Evolutionary conservation across 2,113 vertebrate species (phyloP), one percentile per base, ranked within the genome.

Genomic region (Phasianus colchicus): DNA sequence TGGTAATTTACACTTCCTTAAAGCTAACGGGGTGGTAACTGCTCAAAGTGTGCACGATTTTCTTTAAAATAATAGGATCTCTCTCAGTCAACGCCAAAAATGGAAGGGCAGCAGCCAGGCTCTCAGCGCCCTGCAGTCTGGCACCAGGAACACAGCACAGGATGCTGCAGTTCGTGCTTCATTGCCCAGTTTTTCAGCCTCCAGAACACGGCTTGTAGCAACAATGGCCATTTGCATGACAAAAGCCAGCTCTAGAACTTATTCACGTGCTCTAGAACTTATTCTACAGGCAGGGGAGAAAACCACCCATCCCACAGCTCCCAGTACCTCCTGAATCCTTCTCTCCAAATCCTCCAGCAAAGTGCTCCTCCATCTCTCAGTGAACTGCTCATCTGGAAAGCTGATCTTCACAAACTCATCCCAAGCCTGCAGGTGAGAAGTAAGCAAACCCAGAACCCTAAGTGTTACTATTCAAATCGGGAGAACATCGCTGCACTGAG

Each of bases 261-360:
- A 5, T 50, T 19, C 64, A 29, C 0, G 0, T 29, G 61, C 19
- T 67, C 40, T 40, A 54, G 58, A 55, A 66, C 15, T 42, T 17
- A 5, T 13, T 43, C 47, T 30, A 40, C 24, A 22, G 34, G 71
- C 66, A 36, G 29, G 55, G 65, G 43, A 83, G 71, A 45, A 27
- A 30, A 8, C 30, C 8, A 6, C 5, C 22, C 10, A 2, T 1
- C n/a, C 88, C 20, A 27, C 1, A 30, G 8, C 1, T 21, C 16
- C 11, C n/a, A 36, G 27, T 96, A 99, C 99, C 98, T 97, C 85
- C 71, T 98, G 98, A 93, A 99, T 98, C 50, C 98, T 98, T 10
- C 92, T 98, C 95, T 98, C 94, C 96, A 99, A 95, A 88, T 99
- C 98, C 36, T 4, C 48, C 22, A 97, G 97, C 47, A 99, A 93